A percentile compares a stretch with the other conserved stretches of the same genome.
These are phyloP conservation scores for Prunella himalayana DNA, from an alignment of 2,113 vertebrate genomes.

Conservation along the genomic window DNA sequence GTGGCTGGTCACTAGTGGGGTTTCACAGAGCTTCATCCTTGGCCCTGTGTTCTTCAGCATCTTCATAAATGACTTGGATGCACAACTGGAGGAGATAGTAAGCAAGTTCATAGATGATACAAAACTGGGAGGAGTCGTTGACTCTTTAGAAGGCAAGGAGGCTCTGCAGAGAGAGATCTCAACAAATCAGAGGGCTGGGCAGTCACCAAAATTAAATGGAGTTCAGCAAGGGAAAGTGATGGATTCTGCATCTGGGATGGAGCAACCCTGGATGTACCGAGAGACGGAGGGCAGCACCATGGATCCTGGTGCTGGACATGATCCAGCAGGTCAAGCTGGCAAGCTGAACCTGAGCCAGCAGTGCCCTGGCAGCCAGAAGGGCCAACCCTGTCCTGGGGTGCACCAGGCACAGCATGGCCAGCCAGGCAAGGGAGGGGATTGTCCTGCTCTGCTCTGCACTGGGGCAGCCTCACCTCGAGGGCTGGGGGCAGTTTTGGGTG, in stretches of 20 bases:
- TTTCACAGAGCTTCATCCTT: neutral
- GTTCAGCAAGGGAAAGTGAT: neutral
- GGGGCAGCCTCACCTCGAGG: neutral
- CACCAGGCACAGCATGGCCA: neutral
- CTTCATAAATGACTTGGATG: neutral
- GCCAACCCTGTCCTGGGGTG: neutral
- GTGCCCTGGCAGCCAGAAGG: neutral
- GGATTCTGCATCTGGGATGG: neutral
- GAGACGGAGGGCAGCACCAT: neutral
- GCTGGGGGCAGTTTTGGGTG: accelerated
- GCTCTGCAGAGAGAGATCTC: neutral
- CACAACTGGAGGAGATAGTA: neutral
- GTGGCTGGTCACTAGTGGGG: neutral
- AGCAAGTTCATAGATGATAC: neutral
- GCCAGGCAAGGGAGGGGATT: neutral
- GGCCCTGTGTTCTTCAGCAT: neutral
- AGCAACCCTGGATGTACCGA: neutral
- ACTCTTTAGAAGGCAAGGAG: neutral
- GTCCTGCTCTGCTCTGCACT: neutral
- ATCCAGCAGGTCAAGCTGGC: too few relatives aligned
- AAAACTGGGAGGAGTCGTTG: neutral
- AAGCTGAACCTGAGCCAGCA: neutral
- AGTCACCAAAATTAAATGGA: neutral
- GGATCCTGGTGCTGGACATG: too few relatives aligned
- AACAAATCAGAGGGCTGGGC: neutral